Conservation (phyloP, 2,888 invertebrate genomes). For the Agrenia bidenticulata region DNA sequence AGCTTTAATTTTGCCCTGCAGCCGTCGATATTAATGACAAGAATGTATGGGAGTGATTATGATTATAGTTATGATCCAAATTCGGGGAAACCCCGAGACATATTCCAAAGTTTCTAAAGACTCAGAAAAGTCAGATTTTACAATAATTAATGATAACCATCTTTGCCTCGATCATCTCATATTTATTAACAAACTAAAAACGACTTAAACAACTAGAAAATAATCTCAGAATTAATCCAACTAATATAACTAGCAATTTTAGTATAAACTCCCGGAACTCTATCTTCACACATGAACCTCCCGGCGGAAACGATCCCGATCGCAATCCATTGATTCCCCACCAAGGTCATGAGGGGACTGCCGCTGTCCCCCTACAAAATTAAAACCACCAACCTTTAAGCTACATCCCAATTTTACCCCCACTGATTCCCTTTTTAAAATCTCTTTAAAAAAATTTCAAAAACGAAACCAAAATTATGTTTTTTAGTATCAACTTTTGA, state of each 20-base stretch:
- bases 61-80: no score
- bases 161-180: no score
- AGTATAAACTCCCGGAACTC: constrained; percentile 37
- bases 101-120: no score
- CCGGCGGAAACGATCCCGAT: constrained; percentile 39
- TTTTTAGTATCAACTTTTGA: constrained; percentile 27
- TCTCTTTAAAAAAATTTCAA: constrained; percentile 1
- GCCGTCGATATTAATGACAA: no score
- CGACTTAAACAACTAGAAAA: neutral
- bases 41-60: no score
- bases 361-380: constrained; percentile 36
- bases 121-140: no score
- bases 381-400: neutral
- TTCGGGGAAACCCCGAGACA: no score
- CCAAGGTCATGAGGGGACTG: constrained; percentile 32
- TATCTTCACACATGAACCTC: constrained; percentile 30
- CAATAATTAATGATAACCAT: no score
- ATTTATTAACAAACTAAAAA: no score
- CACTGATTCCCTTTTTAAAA: constrained; percentile 2
- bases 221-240: constrained; percentile 25
- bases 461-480: neutral
- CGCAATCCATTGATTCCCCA: constrained; percentile 27
- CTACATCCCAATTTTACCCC: constrained; percentile 7
- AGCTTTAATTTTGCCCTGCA: no score
- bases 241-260: constrained; percentile 25